Conservation (phyloP, 2,113 vertebrate species). For the Shinisaurus crocodilurus region DNA sequence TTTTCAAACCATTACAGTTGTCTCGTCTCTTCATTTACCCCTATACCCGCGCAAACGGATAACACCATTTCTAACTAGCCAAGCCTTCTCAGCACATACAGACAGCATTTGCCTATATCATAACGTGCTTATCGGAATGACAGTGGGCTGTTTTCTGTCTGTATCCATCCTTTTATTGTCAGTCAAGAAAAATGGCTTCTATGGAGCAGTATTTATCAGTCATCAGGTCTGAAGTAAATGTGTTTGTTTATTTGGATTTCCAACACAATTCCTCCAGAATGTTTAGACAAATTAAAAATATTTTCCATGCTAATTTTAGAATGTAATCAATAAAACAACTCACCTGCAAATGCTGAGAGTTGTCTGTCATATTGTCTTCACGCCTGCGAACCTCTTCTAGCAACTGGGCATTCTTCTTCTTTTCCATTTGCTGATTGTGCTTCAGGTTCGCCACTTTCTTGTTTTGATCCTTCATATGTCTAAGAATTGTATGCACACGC, state of each 20-base stretch:
- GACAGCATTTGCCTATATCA: not conserved
- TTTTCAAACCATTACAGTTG: too few relatives aligned
- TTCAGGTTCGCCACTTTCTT: conserved; percentile 93
- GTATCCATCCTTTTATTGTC: not conserved
- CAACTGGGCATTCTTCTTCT: conserved; percentile 87
- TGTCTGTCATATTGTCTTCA: conserved; percentile 85
- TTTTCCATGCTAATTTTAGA: conserved; percentile 15
- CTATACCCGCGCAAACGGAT: too few relatives aligned
- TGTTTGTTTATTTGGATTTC: conserved; percentile 1
- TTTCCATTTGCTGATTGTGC: conserved; percentile 87
- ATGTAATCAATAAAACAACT: conserved; percentile 30
- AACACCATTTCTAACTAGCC: not conserved
- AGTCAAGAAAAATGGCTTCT: not conserved
- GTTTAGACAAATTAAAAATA: not conserved
- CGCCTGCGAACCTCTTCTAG: conserved; percentile 84
- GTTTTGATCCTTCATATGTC: conserved; percentile 92
- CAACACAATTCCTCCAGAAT: not conserved
- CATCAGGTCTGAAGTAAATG: not conserved
- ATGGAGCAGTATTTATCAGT: not conserved
- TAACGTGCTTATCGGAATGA: not conserved
- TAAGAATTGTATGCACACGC: conserved; percentile 72
- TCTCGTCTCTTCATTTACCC: too few relatives aligned
- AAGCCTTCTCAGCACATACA: not conserved
- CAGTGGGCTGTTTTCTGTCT: not conserved
- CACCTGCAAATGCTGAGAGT: conserved; percentile 89